Conservation (phyloP, 2,888 invertebrate species). For the Vandiemenella viatica region DNA sequence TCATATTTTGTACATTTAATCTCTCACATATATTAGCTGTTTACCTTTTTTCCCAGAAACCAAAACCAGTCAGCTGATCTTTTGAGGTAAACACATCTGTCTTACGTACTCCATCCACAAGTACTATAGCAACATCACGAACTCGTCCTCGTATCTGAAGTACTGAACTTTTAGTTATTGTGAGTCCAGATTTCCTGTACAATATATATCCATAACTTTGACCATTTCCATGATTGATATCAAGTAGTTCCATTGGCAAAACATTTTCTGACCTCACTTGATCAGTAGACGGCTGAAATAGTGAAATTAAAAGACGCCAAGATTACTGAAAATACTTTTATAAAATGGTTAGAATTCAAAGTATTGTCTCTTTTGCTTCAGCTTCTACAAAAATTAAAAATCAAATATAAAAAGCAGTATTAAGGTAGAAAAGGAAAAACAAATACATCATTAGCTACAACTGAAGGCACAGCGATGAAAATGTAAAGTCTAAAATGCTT, state of each 20-base stretch:
- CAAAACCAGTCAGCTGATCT: slow-evolving; percentile 27
- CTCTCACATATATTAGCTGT: no score
- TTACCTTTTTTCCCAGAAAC: slow-evolving; percentile 27
- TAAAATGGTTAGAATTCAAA: no score
- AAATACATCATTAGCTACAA: no score
- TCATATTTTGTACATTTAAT: no score
- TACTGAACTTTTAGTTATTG: slow-evolving; percentile 19
- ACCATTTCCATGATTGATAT: slow-evolving; percentile 24
- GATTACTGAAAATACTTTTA: no score
- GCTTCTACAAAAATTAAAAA: no score
- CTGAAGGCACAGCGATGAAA: no score
- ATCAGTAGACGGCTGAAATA: slow-evolving; percentile 7
- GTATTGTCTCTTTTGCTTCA: no score
- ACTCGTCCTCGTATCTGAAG: slow-evolving; percentile 29
- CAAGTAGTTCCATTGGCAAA: slow-evolving; percentile 24
- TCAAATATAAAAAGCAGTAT: no score
- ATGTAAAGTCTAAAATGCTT: no score
- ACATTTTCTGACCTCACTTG: slow-evolving; percentile 14
- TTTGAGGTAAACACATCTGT: slow-evolving; percentile 24
- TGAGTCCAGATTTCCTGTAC: slow-evolving; percentile 26
- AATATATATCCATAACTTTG: slow-evolving; percentile 41
- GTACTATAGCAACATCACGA: slow-evolving; percentile 35
- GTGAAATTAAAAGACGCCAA: no score
- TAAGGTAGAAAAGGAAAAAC: no score
- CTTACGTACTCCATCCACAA: slow-evolving; percentile 30